Evolutionary conservation across 2,797 vertebrate genomes (phyloP).

Genomic region (Xiphorhynchus erythropygius): DNA sequence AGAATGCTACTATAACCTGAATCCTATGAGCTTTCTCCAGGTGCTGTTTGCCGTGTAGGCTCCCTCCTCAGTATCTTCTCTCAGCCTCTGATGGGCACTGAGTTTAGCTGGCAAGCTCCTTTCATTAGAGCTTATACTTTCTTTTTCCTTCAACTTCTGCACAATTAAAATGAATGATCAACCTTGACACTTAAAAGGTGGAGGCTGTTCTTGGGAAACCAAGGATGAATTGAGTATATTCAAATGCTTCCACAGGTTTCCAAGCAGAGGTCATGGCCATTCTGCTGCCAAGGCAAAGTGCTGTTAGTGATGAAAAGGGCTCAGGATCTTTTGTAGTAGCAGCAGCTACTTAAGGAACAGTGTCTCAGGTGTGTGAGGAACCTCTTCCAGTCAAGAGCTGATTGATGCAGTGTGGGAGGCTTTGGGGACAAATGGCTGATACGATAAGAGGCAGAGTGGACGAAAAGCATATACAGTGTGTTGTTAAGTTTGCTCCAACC

Average conservation of each 20-base stretch:
- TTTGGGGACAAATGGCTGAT: not conserved
- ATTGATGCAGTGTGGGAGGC: not conserved
- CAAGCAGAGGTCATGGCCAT: not conserved
- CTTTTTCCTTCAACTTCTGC: not conserved
- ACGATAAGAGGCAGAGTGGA: not conserved
- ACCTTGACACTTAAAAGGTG: rapidly evolving
- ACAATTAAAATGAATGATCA: not conserved
- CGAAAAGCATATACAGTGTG: not conserved
- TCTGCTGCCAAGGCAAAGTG: not conserved
- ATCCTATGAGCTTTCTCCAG: not conserved
- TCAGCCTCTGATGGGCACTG: not conserved
- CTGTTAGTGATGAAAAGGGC: not conserved
- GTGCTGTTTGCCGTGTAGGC: not conserved
- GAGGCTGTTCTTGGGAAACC: not conserved
- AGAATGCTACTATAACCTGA: not conserved
- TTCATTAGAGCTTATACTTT: not conserved
- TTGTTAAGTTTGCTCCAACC: not conserved
- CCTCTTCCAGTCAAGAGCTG: not conserved
- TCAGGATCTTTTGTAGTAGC: not conserved
- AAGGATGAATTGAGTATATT: rapidly evolving
- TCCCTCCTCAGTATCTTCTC: not conserved
- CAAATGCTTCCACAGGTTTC: not conserved
- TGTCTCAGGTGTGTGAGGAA: not conserved
- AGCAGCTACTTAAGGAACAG: not conserved
- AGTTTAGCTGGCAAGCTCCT: not conserved